These are phyloP conservation scores for Dipodomys spectabilis DNA, from an alignment of 2,113 vertebrate species.

Conservation along the genomic window DNA sequence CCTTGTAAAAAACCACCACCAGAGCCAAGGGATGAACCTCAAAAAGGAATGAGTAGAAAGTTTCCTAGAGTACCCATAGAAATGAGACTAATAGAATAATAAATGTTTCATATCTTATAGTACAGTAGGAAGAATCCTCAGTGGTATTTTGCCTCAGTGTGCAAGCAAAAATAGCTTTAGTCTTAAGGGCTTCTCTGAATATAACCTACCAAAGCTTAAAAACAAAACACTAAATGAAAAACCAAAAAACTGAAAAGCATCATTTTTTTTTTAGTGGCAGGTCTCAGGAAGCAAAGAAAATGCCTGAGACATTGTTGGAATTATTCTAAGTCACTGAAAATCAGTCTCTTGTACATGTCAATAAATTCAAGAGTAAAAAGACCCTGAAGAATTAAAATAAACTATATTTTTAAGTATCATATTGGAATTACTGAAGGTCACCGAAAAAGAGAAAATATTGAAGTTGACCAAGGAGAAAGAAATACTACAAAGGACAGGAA, in stretches of 20 bases:
- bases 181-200: not conserved
- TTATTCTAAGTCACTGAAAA: not conserved
- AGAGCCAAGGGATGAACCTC: no score
- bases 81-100: not conserved
- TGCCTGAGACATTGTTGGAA: not conserved
- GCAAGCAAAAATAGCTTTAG: not conserved
- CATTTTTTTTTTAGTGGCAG: no score
- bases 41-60: not conserved
- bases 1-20: no score
- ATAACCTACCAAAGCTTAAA: not conserved
- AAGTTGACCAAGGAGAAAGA: not conserved
- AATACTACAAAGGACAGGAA: not conserved
- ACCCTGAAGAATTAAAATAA: not conserved
- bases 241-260: no score
- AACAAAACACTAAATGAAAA: not conserved
- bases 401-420: not conserved
- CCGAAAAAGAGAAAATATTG: not conserved
- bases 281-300: no score
- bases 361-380: not conserved
- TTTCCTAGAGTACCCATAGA: not conserved
- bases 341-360: not conserved
- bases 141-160: not conserved
- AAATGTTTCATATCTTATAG: accelerated
- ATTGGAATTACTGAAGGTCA: not conserved
- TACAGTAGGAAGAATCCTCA: not conserved